These are phyloP conservation scores for Leucoraja erinaceus DNA, from an alignment of 2,113 vertebrate species.

Conservation along the genomic window DNA sequence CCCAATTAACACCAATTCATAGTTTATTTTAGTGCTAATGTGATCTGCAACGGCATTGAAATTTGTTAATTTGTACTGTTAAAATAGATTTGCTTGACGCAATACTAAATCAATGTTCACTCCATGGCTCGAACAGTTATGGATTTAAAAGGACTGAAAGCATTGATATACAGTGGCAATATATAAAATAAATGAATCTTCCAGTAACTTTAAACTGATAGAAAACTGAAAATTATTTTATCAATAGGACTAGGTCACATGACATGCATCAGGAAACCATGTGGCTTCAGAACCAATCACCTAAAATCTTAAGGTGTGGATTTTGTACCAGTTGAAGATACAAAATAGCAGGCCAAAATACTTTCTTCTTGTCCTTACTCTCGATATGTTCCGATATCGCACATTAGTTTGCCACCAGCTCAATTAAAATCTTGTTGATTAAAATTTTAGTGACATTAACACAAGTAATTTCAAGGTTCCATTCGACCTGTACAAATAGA, in stretches of 20 bases:
- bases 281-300: too few relatives aligned
- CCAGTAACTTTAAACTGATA: background rate
- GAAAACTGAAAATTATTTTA: background rate
- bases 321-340: background rate
- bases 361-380: background rate
- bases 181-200: background rate
- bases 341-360: background rate
- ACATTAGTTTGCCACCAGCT: background rate
- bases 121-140: background rate
- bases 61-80: background rate
- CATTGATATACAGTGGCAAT: background rate
- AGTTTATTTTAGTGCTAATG: background rate
- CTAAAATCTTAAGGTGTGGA: background rate
- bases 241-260: background rate
- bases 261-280: background rate
- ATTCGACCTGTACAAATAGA: background rate
- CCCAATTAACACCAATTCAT: background rate
- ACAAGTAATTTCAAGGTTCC: background rate
- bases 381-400: background rate
- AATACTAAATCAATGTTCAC: background rate
- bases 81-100: background rate
- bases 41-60: background rate
- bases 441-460: background rate
- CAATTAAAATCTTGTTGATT: background rate
- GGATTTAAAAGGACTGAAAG: background rate